Evolutionary conservation across 2,113 vertebrate genomes (phyloP).

Genomic region (Tragelaphus buxtoni): DNA sequence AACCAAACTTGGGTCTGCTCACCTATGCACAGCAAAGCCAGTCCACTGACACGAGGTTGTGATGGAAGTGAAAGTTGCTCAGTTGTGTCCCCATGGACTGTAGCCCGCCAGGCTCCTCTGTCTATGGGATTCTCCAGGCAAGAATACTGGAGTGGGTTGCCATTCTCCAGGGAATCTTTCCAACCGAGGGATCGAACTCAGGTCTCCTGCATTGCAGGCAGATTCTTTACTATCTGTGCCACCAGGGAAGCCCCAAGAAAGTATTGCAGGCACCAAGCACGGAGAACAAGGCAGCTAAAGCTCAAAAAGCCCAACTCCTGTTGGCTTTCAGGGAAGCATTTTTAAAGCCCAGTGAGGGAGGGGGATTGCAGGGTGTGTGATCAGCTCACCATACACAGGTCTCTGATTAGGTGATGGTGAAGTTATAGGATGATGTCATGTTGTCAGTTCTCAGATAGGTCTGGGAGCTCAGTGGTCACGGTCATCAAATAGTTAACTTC

Average conservation of each 20-base stretch:
- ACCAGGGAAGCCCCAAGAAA: background rate
- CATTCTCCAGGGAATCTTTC: background rate
- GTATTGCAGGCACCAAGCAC: background rate
- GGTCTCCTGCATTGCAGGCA: background rate
- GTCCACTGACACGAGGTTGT: background rate
- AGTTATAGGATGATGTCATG: too few species aligned
- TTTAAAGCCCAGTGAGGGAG: background rate
- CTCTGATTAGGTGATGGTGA: background rate
- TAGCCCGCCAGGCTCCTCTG: background rate
- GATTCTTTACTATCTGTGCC: background rate
- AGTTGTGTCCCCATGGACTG: background rate
- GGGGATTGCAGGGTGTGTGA: background rate
- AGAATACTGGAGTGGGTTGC: background rate
- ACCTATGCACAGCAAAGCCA: background rate
- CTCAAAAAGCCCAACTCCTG: background rate
- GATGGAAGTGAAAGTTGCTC: background rate
- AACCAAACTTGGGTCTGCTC: background rate
- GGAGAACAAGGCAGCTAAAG: background rate
- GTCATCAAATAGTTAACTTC: background rate
- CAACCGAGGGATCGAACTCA: background rate
- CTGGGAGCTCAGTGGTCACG: background rate
- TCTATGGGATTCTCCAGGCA: background rate
- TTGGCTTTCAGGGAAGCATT: background rate
- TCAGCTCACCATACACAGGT: background rate
- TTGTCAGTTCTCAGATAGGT: background rate